Evolutionary conservation across 2,113 vertebrate species (phyloP).

Genomic region (Oceanodroma tethys): DNA sequence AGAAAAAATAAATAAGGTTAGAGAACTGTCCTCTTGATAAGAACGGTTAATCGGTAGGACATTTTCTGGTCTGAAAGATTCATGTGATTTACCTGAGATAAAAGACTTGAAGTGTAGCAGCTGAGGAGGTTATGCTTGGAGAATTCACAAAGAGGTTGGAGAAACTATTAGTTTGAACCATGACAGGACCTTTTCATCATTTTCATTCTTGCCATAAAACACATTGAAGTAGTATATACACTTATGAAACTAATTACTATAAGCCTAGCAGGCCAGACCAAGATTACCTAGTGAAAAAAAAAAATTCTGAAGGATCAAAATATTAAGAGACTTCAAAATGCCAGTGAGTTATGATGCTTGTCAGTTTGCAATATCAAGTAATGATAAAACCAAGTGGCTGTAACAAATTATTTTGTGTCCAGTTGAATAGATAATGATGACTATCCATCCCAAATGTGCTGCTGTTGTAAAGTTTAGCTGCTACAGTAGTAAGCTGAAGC

Average conservation of each 20-base stretch:
- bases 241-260: not conserved
- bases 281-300: slow-evolving; percentile 17
- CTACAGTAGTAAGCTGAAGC: not conserved
- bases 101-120: slow-evolving; percentile 15
- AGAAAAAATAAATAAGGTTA: slow-evolving; percentile 31
- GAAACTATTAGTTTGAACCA: slow-evolving; percentile 8
- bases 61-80: slow-evolving; percentile 43
- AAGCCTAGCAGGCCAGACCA: not conserved
- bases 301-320: slow-evolving; percentile 1
- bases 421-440: not conserved
- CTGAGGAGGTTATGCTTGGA: slow-evolving; percentile 21
- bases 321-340: slow-evolving; percentile 4
- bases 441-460: not conserved
- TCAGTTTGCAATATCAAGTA: slow-evolving; percentile 30
- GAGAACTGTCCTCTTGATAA: slow-evolving; percentile 19
- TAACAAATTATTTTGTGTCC: slow-evolving; percentile 52
- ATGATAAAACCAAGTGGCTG: slow-evolving; percentile 46
- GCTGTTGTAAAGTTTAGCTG: not conserved
- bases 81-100: slow-evolving; percentile 48
- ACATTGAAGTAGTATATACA: not conserved
- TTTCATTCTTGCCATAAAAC: not conserved
- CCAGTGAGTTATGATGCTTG: slow-evolving; percentile 21
- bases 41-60: slow-evolving; percentile 25
- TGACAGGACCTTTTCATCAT: slow-evolving; percentile 25
- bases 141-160: slow-evolving; percentile 37